phyloP scores from a whole-genome alignment of 1,140 invertebrate genomes.

The Saccostrea echinata region DNA sequence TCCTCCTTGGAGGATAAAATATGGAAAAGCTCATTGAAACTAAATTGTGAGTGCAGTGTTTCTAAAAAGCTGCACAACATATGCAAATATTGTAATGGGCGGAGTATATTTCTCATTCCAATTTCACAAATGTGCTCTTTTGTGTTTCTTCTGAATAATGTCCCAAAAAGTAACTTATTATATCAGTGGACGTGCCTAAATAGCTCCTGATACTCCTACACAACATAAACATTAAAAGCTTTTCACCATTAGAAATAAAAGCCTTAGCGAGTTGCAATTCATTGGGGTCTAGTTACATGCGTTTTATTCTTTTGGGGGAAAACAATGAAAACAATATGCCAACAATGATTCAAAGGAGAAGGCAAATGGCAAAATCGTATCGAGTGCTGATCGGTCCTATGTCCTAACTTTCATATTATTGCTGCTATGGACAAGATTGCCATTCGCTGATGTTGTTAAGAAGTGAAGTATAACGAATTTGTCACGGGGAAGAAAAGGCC shows the following conservation, averaged over 20 bases:
- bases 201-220: neutral
- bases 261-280: neutral
- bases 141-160: too few relatives aligned
- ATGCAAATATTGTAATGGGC: too few relatives aligned
- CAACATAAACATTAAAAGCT: neutral
- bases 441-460: neutral
- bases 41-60: too few relatives aligned
- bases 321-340: slow-evolving; percentile 23
- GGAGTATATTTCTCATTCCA: too few relatives aligned
- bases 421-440: slow-evolving; percentile 9
- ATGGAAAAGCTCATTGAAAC: too few relatives aligned
- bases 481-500: slow-evolving; percentile 1
- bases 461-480: neutral
- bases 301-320: slow-evolving; percentile 3
- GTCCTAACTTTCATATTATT: neutral
- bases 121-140: too few relatives aligned
- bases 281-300: slow-evolving; percentile 26
- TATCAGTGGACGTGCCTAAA: neutral
- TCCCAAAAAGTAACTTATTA: too few relatives aligned
- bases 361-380: neutral
- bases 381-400: neutral
- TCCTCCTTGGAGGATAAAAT: too few relatives aligned
- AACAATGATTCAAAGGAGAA: neutral
- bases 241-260: slow-evolving; percentile 31
- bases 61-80: too few relatives aligned